Evolutionary conservation across 2,797 vertebrate genomes (phyloP).

Genomic region (Gouania willdenowi): DNA sequence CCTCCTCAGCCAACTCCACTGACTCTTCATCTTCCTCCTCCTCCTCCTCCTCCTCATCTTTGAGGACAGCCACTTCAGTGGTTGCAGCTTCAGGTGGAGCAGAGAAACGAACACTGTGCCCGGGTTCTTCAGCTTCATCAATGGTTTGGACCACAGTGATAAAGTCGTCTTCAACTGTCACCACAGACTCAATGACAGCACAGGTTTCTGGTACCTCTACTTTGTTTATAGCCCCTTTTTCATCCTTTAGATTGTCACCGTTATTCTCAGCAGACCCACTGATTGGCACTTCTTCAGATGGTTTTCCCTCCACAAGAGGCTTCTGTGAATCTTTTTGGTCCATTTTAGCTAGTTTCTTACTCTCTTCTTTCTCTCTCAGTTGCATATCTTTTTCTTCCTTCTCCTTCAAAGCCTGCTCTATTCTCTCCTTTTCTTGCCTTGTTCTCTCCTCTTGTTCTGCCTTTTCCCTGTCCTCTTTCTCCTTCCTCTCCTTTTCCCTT

Average conservation of each 20-base stretch:
- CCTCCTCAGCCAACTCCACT: constrained; percentile 77
- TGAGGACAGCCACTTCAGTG: constrained; percentile 60
- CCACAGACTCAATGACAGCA: constrained; percentile 90
- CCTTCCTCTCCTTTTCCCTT: not conserved
- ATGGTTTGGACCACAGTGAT: constrained; percentile 97
- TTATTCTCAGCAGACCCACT: no score
- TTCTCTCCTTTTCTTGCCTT: constrained; percentile 3
- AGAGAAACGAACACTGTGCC: constrained; percentile 92
- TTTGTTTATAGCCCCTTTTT: constrained; percentile 42
- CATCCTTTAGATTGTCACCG: no score
- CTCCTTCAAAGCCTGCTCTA: not conserved
- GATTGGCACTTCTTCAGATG: not conserved
- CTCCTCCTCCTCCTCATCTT: constrained; percentile 70
- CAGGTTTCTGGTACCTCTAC: constrained; percentile 72
- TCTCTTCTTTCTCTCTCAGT: constrained; percentile 22
- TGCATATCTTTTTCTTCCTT: constrained; percentile 3
- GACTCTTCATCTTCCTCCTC: constrained; percentile 76
- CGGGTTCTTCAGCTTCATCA: constrained; percentile 86
- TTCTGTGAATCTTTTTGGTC: constrained; percentile 8
- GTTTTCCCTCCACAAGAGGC: no score
- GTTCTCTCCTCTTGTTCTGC: not conserved
- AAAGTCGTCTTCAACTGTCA: constrained; percentile 96
- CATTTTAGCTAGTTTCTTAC: constrained; percentile 19
- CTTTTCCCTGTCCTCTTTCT: not conserved
- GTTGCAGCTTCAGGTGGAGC: constrained; percentile 74